These are phyloP conservation scores for Vimba vimba DNA, from an alignment of 2,113 vertebrate genomes.

Conservation along the genomic window DNA sequence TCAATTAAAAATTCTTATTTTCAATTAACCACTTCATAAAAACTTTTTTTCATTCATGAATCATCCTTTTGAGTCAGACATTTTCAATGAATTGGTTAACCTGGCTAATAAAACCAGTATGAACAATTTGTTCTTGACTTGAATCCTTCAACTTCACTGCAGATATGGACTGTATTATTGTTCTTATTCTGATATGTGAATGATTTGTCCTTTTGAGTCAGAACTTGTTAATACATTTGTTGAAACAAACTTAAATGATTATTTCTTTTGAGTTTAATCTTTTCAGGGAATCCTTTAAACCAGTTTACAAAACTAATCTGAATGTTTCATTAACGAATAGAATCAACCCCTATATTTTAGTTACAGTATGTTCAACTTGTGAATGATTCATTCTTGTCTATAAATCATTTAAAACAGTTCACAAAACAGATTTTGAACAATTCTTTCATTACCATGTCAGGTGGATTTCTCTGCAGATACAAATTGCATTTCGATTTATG, in stretches of 20 bases:
- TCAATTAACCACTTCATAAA: not conserved
- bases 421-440: not conserved
- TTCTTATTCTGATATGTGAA: not conserved
- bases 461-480: not conserved
- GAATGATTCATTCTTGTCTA: not conserved
- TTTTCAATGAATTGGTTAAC: not conserved
- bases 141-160: not conserved
- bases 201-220: not conserved
- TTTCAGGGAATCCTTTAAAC: not conserved
- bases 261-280: not conserved
- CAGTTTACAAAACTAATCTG: no score
- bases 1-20: not conserved
- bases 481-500: not conserved
- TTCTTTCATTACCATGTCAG: not conserved
- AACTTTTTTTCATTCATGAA: not conserved
- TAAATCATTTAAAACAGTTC: not conserved
- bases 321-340: not conserved
- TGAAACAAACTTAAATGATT: not conserved
- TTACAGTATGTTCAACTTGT: not conserved
- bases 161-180: not conserved
- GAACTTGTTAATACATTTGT: not conserved
- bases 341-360: not conserved
- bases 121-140: not conserved
- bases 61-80: not conserved
- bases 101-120: not conserved